phyloP scores from a whole-genome alignment of 2,113 vertebrate genomes.

The Delphinapterus leucas region DNA sequence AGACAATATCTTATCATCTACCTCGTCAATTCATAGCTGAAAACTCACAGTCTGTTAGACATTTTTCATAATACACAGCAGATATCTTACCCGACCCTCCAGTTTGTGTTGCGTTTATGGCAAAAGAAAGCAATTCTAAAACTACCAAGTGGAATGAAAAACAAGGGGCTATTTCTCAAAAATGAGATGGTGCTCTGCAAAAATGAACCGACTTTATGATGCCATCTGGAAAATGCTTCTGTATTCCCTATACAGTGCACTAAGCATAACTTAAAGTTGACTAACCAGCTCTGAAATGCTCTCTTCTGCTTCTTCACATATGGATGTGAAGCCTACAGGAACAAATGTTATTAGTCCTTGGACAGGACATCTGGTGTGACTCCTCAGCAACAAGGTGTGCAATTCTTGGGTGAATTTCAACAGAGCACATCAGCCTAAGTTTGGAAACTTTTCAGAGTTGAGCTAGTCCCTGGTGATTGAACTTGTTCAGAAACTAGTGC shows the following conservation, averaged over 20 bases:
- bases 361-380: slow-evolving; percentile 45
- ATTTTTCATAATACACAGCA: background rate
- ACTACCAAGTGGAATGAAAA: slow-evolving; percentile 25
- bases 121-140: slow-evolving; percentile 38
- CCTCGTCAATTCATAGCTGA: background rate
- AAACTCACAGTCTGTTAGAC: background rate
- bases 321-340: slow-evolving; percentile 44
- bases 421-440: background rate
- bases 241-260: slow-evolving; percentile 43
- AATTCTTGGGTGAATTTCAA: slow-evolving; percentile 2
- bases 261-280: slow-evolving; percentile 63
- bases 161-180: slow-evolving; percentile 62
- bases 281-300: slow-evolving; percentile 45
- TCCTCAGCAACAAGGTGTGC: background rate
- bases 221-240: slow-evolving; percentile 73
- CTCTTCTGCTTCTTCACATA: slow-evolving; percentile 47
- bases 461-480: background rate
- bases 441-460: background rate
- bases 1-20: background rate
- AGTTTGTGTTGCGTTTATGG: slow-evolving; percentile 24
- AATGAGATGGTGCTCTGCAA: slow-evolving; percentile 57
- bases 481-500: background rate
- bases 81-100: background rate
- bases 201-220: slow-evolving; percentile 65
- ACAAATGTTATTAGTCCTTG: slow-evolving; percentile 35